Conservation (phyloP, 2,888 invertebrate species). For the Harpalus rubripes region DNA sequence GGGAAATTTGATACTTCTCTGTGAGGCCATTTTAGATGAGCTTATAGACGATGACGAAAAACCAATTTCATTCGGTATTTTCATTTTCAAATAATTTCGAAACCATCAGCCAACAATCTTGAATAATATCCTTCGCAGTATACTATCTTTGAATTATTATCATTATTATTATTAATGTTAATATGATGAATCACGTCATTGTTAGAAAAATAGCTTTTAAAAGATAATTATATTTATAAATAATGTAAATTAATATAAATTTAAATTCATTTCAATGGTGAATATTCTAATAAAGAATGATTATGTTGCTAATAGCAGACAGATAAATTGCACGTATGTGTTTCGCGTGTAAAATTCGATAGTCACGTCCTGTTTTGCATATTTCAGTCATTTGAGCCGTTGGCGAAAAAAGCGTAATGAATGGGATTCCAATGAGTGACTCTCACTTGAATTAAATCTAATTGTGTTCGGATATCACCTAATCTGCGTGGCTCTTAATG, state of each 20-base stretch:
- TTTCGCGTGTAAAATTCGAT: slow-evolving; percentile 24
- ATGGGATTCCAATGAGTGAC: slow-evolving; percentile 38
- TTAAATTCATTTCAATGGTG: not conserved
- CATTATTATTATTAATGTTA: not conserved
- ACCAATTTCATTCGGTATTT: too few species aligned
- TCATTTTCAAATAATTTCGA: too few species aligned
- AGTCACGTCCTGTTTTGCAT: slow-evolving; percentile 40
- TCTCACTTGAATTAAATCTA: slow-evolving; percentile 22
- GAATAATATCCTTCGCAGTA: not conserved
- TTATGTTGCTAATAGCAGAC: not conserved
- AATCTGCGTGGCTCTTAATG: slow-evolving; percentile 38
- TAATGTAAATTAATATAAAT: not conserved
- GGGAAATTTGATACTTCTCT: too few species aligned
- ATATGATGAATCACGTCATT: not conserved
- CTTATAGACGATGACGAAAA: too few species aligned
- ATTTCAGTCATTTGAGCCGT: not conserved
- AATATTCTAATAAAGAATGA: slow-evolving; percentile 4
- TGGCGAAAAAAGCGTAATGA: slow-evolving; percentile 35
- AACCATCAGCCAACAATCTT: too few species aligned
- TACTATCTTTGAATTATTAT: not conserved
- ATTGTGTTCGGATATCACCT: slow-evolving; percentile 39
- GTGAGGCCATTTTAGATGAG: too few species aligned
- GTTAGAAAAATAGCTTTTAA: not conserved
- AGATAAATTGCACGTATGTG: slow-evolving; percentile 3
- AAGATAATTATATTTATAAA: not conserved